phyloP scores from a whole-genome alignment of 1,140 invertebrate species.

The Bactericera cockerelli region DNA sequence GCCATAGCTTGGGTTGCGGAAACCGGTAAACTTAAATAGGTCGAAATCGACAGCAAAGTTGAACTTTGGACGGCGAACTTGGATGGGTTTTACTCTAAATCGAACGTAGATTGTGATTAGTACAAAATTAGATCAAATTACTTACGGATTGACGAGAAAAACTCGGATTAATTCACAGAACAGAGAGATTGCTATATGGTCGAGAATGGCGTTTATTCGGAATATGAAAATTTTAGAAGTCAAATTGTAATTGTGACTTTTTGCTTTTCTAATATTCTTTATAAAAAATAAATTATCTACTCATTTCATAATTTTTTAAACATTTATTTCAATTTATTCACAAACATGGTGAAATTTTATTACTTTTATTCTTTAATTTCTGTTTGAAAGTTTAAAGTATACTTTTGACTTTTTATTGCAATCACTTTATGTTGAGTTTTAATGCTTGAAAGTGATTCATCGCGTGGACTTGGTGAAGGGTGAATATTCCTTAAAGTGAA shows the following conservation, averaged over 20 bases:
- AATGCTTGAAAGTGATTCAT: too few relatives aligned
- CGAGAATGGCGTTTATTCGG: slow-evolving; percentile 6
- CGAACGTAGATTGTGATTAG: neutral
- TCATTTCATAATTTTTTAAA: too few relatives aligned
- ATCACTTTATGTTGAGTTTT: too few relatives aligned
- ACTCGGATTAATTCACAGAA: neutral
- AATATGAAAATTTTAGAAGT: slow-evolving; percentile 8
- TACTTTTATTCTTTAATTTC: too few relatives aligned
- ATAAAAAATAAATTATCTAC: too few relatives aligned
- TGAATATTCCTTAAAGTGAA: too few relatives aligned
- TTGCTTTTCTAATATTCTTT: too few relatives aligned
- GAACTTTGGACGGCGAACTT: neutral
- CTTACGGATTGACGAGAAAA: neutral
- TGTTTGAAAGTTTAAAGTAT: too few relatives aligned
- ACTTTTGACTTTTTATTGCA: too few relatives aligned
- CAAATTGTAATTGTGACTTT: slow-evolving; percentile 9
- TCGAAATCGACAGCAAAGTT: neutral
- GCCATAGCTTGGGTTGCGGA: neutral
- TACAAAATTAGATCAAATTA: neutral
- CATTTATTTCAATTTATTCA: too few relatives aligned
- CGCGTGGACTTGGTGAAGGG: too few relatives aligned
- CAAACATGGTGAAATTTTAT: too few relatives aligned
- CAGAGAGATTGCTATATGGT: neutral
- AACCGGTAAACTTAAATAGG: slow-evolving; percentile 3
- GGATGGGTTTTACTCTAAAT: neutral